Evolutionary conservation across 2,888 invertebrate species (phyloP), one percentile per base, ranked within the genome.

Genomic region (Stegophylla sp.): DNA sequence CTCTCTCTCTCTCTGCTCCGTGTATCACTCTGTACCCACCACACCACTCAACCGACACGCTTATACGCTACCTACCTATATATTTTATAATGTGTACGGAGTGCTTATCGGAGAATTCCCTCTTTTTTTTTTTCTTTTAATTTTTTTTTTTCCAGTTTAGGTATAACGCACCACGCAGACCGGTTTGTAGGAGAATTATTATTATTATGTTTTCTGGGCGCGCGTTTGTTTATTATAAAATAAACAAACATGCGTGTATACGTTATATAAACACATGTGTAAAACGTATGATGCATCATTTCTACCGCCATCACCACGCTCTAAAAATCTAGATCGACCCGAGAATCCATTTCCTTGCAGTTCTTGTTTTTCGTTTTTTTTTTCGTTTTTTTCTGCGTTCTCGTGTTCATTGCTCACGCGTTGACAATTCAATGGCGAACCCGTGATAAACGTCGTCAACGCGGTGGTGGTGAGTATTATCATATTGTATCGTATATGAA

Each of bases 401-500:
- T 23, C 43, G 17, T 17, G 12, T n/a, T 17, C 13, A n/a, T 26
- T 7, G 28, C 12, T 34, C n/a, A 13, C 69, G 43, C 43, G 23
- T 73, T 59, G 72, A 72, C 72, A 56, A 72, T 72, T 72, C 72
- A 72, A 72, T 56, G 72, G 72, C 34, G 17, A 9, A 28, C 13
- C 72, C 20, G 20, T 59, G 43, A 72, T 69, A 69, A 69, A 69
- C 69, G 28, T 72, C 43, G 56, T 53, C 53, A 53, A 53, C 56
- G 56, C 23, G 20, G n/a, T 26, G 23, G 23, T n/a, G n/a, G n/a
- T n/a, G n/a, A n/a, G n/a, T n/a, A n/a, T n/a, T n/a, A n/a, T n/a
- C n/a, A n/a, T n/a, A n/a, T n/a, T n/a, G n/a, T n/a, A n/a, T n/a
- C n/a, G n/a, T n/a, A n/a, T n/a, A n/a, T n/a, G n/a, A n/a, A n/a